A percentile compares a stretch with the other conserved stretches of the same genome.
Conservation (phyloP, 1,140 invertebrate genomes). For the Drosophila eugracilis region DNA sequence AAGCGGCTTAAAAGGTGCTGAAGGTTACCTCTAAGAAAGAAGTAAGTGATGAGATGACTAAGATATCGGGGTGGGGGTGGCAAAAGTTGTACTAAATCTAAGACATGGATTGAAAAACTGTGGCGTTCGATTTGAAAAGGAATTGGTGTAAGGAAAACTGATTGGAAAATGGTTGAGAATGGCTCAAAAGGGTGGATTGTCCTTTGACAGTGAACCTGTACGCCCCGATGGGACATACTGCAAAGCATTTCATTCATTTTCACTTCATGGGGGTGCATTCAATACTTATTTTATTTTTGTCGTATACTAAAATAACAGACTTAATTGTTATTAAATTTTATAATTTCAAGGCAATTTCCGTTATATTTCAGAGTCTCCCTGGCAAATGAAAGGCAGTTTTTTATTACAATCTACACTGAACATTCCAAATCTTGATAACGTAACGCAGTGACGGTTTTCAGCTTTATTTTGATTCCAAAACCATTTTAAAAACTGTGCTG, state of each 20-base stretch:
- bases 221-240: not conserved
- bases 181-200: constrained; percentile 13
- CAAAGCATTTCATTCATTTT: not conserved
- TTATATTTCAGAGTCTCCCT: not conserved
- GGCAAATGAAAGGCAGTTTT: not conserved
- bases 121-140: constrained; percentile 6
- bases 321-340: too few relatives aligned
- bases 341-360: too few relatives aligned
- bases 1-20: constrained; percentile 73
- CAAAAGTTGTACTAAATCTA: constrained; percentile 38
- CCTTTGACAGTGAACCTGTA: constrained; percentile 7
- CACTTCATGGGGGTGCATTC: too few relatives aligned
- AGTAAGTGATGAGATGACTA: constrained; percentile 48
- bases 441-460: not conserved
- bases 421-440: not conserved
- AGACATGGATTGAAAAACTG: constrained; percentile 21
- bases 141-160: constrained; percentile 24
- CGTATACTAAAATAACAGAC: too few relatives aligned
- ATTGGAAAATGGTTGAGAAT: constrained; percentile 27
- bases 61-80: constrained; percentile 18
- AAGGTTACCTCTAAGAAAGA: constrained; percentile 52
- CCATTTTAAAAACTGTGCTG: not conserved
- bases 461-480: not conserved
- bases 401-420: not conserved
- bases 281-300: too few relatives aligned